A percentile compares a stretch with the other conserved stretches of the same genome.
phyloP scores from a whole-genome alignment of 2,113 vertebrate species.

The Holacanthus passer region DNA sequence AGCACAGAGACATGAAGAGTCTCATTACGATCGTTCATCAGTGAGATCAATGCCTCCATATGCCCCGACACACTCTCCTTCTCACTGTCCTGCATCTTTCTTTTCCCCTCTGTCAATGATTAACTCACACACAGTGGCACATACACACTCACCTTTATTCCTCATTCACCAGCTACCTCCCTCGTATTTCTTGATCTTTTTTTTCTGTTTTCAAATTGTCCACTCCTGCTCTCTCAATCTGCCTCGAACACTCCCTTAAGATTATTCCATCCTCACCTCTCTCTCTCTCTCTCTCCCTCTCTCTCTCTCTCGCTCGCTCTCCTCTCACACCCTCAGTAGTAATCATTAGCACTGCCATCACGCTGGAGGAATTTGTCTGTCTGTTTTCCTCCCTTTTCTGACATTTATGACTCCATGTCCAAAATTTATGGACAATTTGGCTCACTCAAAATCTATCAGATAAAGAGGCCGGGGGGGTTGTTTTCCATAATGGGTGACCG shows the following conservation, averaged over 20 bases:
- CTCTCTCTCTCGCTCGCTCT: not conserved
- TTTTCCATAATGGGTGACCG: conserved; percentile 75
- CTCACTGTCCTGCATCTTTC: conserved; percentile 14
- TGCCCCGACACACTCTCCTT: conserved; percentile 21
- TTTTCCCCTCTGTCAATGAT: conserved; percentile 40
- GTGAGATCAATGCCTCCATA: conserved; percentile 43
- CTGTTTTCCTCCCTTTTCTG: conserved; percentile 76
- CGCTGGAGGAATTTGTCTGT: conserved; percentile 66
- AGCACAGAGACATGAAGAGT: conserved; percentile 21
- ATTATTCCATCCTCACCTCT: not conserved
- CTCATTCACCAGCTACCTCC: conserved; percentile 14
- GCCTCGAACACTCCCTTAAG: conserved; percentile 5
- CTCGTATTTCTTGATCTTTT: conserved; percentile 17
- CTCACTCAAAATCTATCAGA: conserved; percentile 78
- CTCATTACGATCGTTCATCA: conserved; percentile 24
- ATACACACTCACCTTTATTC: conserved; percentile 16
- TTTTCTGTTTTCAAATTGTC: conserved; percentile 21
- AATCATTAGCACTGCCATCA: conserved; percentile 74
- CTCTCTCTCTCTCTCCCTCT: conserved; percentile 6
- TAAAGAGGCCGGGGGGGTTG: conserved; percentile 69
- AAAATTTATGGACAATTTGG: conserved; percentile 82
- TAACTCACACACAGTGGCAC: conserved; percentile 6
- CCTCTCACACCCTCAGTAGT: conserved; percentile 9
- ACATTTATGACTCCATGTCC: conserved; percentile 78
- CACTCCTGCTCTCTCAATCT: conserved; percentile 16